phyloP scores from a whole-genome alignment of 2,888 invertebrate genomes.

The Orchestes rusci region DNA sequence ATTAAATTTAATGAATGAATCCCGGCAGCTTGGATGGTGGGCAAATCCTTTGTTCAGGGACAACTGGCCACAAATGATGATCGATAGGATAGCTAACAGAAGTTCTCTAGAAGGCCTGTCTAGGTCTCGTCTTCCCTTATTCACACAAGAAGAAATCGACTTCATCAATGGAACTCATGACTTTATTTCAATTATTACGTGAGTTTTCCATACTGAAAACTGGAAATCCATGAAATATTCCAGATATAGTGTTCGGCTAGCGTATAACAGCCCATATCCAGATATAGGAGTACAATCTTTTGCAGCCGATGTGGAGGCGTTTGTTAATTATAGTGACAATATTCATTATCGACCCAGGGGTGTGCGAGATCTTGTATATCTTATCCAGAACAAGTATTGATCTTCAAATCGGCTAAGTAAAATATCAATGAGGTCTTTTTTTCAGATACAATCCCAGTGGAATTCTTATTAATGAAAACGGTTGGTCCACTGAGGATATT shows the following conservation, averaged over 20 bases:
- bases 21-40: conserved; percentile 14
- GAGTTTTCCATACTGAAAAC: conserved; percentile 1
- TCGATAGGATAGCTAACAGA: conserved; percentile 16
- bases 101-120: conserved; percentile 13
- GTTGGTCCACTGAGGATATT: too few relatives aligned
- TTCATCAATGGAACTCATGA: conserved; percentile 20
- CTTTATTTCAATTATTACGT: conserved; percentile 18
- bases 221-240: neutral
- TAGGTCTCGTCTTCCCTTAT: conserved; percentile 14
- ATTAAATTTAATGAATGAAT: conserved; percentile 5
- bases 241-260: neutral
- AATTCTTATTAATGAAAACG: too few relatives aligned
- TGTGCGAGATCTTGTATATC: too few relatives aligned
- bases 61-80: conserved; percentile 20
- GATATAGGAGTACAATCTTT: neutral
- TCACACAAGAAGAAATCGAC: conserved; percentile 18
- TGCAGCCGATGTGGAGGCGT: too few relatives aligned
- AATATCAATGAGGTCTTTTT: too few relatives aligned
- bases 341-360: too few relatives aligned
- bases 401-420: too few relatives aligned
- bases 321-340: too few relatives aligned
- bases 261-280: neutral
- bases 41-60: conserved; percentile 16
- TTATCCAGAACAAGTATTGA: too few relatives aligned
- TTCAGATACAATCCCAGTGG: too few relatives aligned